Base-by-base conservation (phyloP, 2,113 vertebrate genomes). In the Lepidothrix coronata region DNA sequence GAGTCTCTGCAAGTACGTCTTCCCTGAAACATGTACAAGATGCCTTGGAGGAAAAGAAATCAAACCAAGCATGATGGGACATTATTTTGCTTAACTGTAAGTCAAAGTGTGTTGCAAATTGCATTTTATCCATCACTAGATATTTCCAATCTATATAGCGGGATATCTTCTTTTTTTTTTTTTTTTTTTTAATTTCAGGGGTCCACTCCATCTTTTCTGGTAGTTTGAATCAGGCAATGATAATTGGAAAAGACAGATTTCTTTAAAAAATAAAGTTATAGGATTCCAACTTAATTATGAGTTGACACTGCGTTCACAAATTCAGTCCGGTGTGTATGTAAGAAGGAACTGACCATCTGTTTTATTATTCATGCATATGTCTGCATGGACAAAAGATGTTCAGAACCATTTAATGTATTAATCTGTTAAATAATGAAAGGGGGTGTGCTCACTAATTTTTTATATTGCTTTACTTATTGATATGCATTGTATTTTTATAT, bases 301-400 rank as follows among this genome's bases (percentile, higher is more conserved):
- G n/a, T 12, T 92, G 59, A 91, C 8, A 46, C 14, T 54, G 35
- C 8, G 87, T 88, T 94, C 68, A 83, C 58, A 75, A 96, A 89
- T 95, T 54, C 54, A 85, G 46, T 46, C 22, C 88, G 67, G 21
- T 73, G 33, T 83, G 30, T 88, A 43, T 68, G 27, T 19, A 86
- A n/a, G 28, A 90, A 91, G 33, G 33, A 79, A 76, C 63, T 88
- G 54, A 35, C 46, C 68, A 83, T 95, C 48, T 94, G 74, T 68
- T 97, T 95, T 84, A 44, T 78, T 96, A 51, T 79, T 92, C 66
- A 54, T 77, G 59, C 58, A 79, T 84, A 85, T 78, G 72, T 72
- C 27, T 94, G 25, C 66, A 88, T 74, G 81, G 48, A 66, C 58
- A 92, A 88, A 96, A 61, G 77, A 49, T 73, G 33, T 85, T 96